A percentile compares a stretch with the other conserved stretches of the same genome.
phyloP scores from a whole-genome alignment of 2,113 vertebrate genomes.

The Corythornis madagascariensis region DNA sequence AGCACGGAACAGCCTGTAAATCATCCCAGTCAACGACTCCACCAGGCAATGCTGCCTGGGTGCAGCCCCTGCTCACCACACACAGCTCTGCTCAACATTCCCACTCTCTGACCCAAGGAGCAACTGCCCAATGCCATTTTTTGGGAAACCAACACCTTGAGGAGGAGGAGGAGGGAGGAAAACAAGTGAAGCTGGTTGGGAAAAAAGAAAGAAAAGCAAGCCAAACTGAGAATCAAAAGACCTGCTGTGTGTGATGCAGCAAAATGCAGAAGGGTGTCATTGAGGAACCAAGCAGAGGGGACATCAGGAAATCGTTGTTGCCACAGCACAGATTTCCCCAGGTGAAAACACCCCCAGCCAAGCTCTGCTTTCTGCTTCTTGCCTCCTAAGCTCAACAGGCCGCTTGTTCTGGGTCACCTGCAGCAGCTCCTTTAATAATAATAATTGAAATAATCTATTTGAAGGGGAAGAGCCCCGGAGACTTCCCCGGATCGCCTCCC shows the following conservation, averaged over 20 bases:
- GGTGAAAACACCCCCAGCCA: background rate
- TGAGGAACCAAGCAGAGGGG: background rate
- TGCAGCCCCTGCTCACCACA: background rate
- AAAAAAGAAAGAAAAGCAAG: background rate
- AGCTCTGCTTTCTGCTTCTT: background rate
- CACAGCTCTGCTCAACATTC: background rate
- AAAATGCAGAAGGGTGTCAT: background rate
- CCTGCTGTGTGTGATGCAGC: background rate
- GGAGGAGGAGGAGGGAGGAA: background rate
- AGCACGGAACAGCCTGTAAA: background rate
- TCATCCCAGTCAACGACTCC: background rate
- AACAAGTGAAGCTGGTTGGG: background rate
- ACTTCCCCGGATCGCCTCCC: background rate
- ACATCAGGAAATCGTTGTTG: too few species aligned
- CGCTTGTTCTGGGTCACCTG: background rate
- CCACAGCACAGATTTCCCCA: background rate
- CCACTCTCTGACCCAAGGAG: background rate
- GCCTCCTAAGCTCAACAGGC: background rate
- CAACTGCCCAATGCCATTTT: background rate
- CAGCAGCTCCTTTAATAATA: background rate
- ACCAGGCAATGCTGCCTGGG: background rate
- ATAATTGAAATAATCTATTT: background rate
- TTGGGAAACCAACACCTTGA: background rate
- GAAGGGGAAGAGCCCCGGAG: background rate
- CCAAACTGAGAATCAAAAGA: background rate